A percentile compares a stretch with the other conserved stretches of the same genome.
phyloP scores from a whole-genome alignment of 2,888 invertebrate genomes.

The Invenusta paracnida region DNA sequence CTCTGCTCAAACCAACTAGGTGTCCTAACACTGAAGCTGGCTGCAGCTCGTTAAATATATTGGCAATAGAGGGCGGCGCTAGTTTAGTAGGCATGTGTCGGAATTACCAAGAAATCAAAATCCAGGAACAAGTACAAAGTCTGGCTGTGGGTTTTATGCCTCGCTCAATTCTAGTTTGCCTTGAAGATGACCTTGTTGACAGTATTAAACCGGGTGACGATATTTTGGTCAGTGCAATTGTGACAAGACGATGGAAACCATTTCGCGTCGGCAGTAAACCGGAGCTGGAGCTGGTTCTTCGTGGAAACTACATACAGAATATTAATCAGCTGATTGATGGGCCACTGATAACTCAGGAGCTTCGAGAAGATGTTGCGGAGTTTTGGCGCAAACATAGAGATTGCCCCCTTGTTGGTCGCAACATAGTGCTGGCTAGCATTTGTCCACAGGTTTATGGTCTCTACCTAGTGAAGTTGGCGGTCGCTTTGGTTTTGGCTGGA shows the following conservation, averaged over 20 bases:
- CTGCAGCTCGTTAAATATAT: conserved; percentile 54
- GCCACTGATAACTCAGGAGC: background rate
- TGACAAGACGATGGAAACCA: conserved; percentile 72
- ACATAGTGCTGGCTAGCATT: conserved; percentile 73
- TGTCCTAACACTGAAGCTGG: conserved; percentile 64
- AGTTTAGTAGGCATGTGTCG: conserved; percentile 48
- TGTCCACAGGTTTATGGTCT: conserved; percentile 83
- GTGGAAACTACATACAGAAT: conserved; percentile 38
- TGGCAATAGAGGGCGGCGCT: background rate
- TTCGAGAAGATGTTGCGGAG: conserved; percentile 7
- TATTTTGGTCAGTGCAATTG: conserved; percentile 75
- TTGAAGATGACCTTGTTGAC: conserved; percentile 81
- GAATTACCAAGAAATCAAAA: conserved; percentile 69
- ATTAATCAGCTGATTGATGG: conserved; percentile 25
- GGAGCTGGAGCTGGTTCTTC: conserved; percentile 69
- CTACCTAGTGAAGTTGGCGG: conserved; percentile 78
- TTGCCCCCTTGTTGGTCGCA: conserved; percentile 70
- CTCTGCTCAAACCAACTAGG: conserved; percentile 63
- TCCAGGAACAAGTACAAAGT: conserved; percentile 75
- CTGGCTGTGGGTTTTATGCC: conserved; percentile 71
- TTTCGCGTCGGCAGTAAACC: conserved; percentile 66
- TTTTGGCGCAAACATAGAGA: conserved; percentile 64
- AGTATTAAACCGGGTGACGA: conserved; percentile 82
- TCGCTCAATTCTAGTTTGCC: conserved; percentile 67
- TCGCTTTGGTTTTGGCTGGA: conserved; percentile 67